Evolutionary conservation across 2,113 vertebrate species (phyloP), one percentile per base, ranked within the genome.

Genomic region (Cynoglossus semilaevis): DNA sequence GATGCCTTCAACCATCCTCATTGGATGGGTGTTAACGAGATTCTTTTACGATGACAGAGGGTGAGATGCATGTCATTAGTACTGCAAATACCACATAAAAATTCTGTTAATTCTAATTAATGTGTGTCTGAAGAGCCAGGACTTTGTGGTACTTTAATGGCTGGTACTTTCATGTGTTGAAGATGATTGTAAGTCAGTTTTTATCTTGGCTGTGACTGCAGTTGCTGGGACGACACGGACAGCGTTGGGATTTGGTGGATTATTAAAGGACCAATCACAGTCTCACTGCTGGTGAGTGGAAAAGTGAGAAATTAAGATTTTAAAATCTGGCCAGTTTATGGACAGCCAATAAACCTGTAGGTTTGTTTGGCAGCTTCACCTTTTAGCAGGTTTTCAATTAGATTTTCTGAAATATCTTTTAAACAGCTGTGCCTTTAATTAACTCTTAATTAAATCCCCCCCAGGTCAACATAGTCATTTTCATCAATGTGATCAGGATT

Each of bases 211-310:
- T 76, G 52, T 41, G 15, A 43, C 58, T 81, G 11, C 74, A 92
- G 91, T 29, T 92, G 91, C 77, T 92, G 91, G 91, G 91, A 92
- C 19, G 91, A 92, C 67, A 91, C 82, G 1, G 89, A 92, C 37
- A 77, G 74, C 12, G 72, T 85, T 37, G 72, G 63, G 10, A 74
- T 91, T 61, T 91, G 90, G 91, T 92, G 91, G 91, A 91, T 92
- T 45, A 91, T 92, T 56, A 92, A 91, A 76, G 90, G 88, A 4
- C 90, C 91, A 7, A 92, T 92, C 61, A 90, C 90, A 37, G 79
- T 70, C 5, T 89, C 91, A 0, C 77, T 92, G 49, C 74, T 92
- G 79, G 91, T 92, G 71, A 88, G 90, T 85, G 41, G 15, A 44
- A 2, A 29, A 29, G 22, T n/a, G n/a, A n/a, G n/a, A n/a, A n/a